Evolutionary conservation across 2,797 vertebrate species (phyloP).

Genomic region (Adrianichthys oophorus): DNA sequence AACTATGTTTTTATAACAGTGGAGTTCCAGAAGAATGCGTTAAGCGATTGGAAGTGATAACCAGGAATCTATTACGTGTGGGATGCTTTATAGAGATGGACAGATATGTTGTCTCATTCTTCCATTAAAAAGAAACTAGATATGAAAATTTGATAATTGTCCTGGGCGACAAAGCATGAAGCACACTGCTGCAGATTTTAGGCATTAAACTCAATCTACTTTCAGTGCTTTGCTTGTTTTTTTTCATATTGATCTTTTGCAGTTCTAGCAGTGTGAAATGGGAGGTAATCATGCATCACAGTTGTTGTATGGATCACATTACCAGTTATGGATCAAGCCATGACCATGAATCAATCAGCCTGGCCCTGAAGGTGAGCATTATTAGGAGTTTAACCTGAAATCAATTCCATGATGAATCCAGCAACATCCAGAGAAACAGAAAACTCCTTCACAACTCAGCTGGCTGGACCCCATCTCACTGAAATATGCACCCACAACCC

Average conservation of each 20-base stretch:
- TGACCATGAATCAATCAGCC: slow-evolving; percentile 48
- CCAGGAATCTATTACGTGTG: slow-evolving; percentile 41
- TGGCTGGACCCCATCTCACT: slow-evolving; percentile 11
- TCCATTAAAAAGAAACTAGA: slow-evolving; percentile 17
- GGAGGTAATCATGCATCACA: slow-evolving; percentile 43
- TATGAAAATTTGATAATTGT: slow-evolving; percentile 15
- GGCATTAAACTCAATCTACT: neutral
- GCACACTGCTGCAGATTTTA: neutral
- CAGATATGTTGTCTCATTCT: slow-evolving; percentile 22
- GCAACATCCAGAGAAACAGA: slow-evolving; percentile 15
- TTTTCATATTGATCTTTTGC: slow-evolving; percentile 46
- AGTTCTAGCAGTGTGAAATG: slow-evolving; percentile 29
- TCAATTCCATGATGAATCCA: slow-evolving; percentile 64
- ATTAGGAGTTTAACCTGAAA: slow-evolving; percentile 62
- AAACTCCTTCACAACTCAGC: slow-evolving; percentile 3
- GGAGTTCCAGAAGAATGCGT: slow-evolving; percentile 41
- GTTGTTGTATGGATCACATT: slow-evolving; percentile 56
- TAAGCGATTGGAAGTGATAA: slow-evolving; percentile 27
- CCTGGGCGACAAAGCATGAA: neutral
- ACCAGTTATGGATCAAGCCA: slow-evolving; percentile 60
- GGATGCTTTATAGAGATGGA: slow-evolving; percentile 31
- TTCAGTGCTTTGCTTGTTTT: slow-evolving; percentile 25
- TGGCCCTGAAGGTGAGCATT: slow-evolving; percentile 64
- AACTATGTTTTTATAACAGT: slow-evolving; percentile 15
- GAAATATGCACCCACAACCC: slow-evolving; percentile 19